Evolutionary conservation across 2,888 invertebrate species (phyloP).

Genomic region (Eueremaeus valkanovi): DNA sequence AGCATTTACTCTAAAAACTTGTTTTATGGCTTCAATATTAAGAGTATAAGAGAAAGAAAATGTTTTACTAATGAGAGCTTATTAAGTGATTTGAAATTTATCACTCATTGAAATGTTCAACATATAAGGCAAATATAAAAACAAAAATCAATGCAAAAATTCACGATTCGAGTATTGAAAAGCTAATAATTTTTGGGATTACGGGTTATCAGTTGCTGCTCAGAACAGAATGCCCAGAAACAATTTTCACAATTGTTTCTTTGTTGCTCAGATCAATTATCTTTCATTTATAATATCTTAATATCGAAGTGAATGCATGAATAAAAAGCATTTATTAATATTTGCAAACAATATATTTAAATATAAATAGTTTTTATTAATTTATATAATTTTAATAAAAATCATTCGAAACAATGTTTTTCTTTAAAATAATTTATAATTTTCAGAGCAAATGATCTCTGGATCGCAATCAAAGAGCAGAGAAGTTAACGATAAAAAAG

Average conservation of each 20-base stretch:
- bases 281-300: background rate
- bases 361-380: no score
- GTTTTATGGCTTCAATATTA: background rate
- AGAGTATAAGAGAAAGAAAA: background rate
- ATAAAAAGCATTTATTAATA: background rate
- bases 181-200: background rate
- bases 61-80: conserved; percentile 28
- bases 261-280: background rate
- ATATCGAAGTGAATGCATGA: background rate
- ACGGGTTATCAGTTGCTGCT: background rate
- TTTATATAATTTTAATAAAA: no score
- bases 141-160: background rate
- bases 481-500: background rate
- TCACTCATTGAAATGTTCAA: conserved; percentile 23
- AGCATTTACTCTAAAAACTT: background rate
- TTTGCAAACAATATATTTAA: no score
- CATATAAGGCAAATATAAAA: background rate
- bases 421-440: background rate
- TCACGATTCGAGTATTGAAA: background rate
- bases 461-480: conserved; percentile 6
- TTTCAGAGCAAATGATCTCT: background rate
- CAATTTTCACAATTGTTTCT: no score
- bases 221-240: no score
- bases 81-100: conserved; percentile 35
- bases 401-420: background rate